Evolutionary conservation across 2,888 invertebrate genomes (phyloP), one percentile per base, ranked within the genome.

Genomic region (Hesperia comma): DNA sequence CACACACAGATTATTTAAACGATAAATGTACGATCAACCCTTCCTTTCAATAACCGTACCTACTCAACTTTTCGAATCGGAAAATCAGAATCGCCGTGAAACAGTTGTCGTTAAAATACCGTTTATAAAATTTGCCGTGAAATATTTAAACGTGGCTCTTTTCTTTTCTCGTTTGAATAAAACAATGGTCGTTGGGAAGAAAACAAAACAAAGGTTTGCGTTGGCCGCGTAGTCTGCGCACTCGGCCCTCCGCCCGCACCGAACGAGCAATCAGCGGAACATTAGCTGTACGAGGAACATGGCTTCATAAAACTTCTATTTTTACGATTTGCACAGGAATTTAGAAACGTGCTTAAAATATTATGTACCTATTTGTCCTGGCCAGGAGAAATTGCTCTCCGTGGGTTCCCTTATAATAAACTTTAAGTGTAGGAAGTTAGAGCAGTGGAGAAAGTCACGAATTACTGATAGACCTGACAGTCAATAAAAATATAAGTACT

Each of bases 1-100:
- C 64, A 64, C 58, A 53, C 53, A 60, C 41, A 58, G 63, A 58
- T 64, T 63, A 63, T 63, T 64, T 64, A 64, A 64, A 64, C 64
- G 64, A 58, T 64, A 58, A 64, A 58, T 40, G 51, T 51, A 53
- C 57, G 53, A 32, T 32, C 26, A 41, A 64, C 58, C 58, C 58
- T 58, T 64, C 37, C 41, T 53, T 60, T 58, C 58, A 53, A 60
- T 54, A 66, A 66, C 60, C 58, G 51, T 64, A 60, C 51, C 40
- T 64, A 64, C 60, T 66, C 66, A 33, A 64, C 51, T 57, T 51
- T 58, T 53, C 53, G 58, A 53, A 41, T 58, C 58, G 53, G 51
- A 51, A 57, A 58, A 57, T 58, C 51, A 15, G 40, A 57, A 63
- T 40, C 41, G 15, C 49, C 40, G 8, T 37, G 63, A 51, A 51